Evolutionary conservation across 92 coral and sea anemone species (phyloP), one percentile per base, ranked within the genome.

Genomic region (Zoanthus sociatus): DNA sequence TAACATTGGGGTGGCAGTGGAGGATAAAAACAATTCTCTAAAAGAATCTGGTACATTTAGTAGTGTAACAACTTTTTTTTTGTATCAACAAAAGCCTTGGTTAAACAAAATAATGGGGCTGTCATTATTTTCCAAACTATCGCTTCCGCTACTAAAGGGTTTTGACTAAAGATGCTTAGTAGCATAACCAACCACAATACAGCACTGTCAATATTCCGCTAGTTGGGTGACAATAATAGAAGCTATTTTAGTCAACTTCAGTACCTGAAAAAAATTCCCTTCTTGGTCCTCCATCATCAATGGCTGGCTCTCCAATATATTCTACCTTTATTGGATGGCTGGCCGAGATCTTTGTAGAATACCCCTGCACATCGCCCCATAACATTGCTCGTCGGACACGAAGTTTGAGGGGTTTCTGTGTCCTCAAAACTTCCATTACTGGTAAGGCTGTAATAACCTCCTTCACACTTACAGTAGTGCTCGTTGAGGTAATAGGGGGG

Each of bases 201-300:
- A 74, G 78, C 78, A 74, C 61, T 74, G 78, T 74, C 78, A 74
- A 74, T 74, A 74, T 47, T 74, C 78, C 78, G 48, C 78, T 74
- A 74, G 58, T 74, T 42, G 78, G 78, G 78, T 74, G 78, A 74
- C 31, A 74, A 74, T 73, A 73, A 73, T 47, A 74, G 33, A 74
- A 46, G 61, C 61, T 74, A 74, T 17, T 18, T 74, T 74, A 74
- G 78, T 47, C 78, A 74, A 76, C 64, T 76, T 48, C 79, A 76
- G 79, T 50, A 76, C 79, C 79, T 76, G 79, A 76, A 76, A 76
- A 76, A 76, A 76, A 74, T 51, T 51, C 45, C 79, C 63, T 76
- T 76, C 63, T 74, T 48, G 79, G 79, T 50, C 79, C 79, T 76
- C 79, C 79, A 50, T 76, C 79, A 76, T 76, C 79, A 76, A 76